Evolutionary conservation across 2,888 invertebrate genomes (phyloP).

Genomic region (Bibio marci): DNA sequence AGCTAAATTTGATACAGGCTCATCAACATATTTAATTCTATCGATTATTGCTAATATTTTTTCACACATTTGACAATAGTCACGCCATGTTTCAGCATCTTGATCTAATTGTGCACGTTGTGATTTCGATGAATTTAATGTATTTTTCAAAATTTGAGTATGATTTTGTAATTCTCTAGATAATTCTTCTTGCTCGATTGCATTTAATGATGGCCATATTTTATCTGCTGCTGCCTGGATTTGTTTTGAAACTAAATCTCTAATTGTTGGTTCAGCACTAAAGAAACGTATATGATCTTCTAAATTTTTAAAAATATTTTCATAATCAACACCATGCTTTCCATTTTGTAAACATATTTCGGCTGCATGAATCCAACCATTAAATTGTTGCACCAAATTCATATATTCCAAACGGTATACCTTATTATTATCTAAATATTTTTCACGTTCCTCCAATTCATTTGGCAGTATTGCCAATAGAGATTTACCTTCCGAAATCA

Average conservation of each 20-base stretch:
- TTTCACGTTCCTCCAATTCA: slow-evolving; percentile 63
- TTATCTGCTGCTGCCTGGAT: slow-evolving; percentile 74
- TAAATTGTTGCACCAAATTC: slow-evolving; percentile 56
- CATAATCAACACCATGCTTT: slow-evolving; percentile 76
- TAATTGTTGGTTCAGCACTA: slow-evolving; percentile 56
- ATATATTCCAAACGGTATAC: slow-evolving; percentile 60
- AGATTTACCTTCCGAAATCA: slow-evolving; percentile 70
- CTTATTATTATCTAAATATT: slow-evolving; percentile 63
- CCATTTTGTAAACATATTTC: slow-evolving; percentile 57
- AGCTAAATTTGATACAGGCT: slow-evolving; percentile 61
- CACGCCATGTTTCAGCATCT: slow-evolving; percentile 69
- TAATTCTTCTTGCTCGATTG: slow-evolving; percentile 66
- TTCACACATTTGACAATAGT: slow-evolving; percentile 61
- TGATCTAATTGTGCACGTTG: slow-evolving; percentile 64
- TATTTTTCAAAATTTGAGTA: slow-evolving; percentile 65
- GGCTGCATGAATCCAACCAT: slow-evolving; percentile 70
- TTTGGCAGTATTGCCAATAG: slow-evolving; percentile 58
- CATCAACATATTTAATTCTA: slow-evolving; percentile 59
- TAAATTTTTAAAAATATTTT: slow-evolving; percentile 62
- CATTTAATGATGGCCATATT: slow-evolving; percentile 71
- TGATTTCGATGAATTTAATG: slow-evolving; percentile 65
- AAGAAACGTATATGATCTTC: slow-evolving; percentile 81
- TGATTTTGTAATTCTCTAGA: slow-evolving; percentile 66
- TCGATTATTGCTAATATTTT: slow-evolving; percentile 59
- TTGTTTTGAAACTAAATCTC: slow-evolving; percentile 61